Conservation (phyloP, 2,888 invertebrate genomes). For the Pharmacophagus antenor region DNA sequence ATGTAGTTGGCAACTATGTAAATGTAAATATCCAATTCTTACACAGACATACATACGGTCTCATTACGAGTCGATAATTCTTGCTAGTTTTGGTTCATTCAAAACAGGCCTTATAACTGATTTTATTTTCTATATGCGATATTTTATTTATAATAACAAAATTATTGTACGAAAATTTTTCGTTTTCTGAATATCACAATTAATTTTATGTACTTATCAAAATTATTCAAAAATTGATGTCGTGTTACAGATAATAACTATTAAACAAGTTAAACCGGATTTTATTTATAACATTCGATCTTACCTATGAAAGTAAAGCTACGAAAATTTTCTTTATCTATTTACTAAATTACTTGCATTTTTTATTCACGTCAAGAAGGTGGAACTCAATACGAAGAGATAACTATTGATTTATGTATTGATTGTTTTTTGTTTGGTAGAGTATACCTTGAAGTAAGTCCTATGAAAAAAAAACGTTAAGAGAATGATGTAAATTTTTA, state of each 20-base stretch:
- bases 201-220: neutral
- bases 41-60: conserved; percentile 7
- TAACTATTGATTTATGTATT: too few species aligned
- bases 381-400: too few species aligned
- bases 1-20: conserved; percentile 22
- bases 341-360: neutral
- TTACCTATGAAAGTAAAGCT: neutral
- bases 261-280: conserved; percentile 25
- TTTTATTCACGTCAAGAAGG: too few species aligned
- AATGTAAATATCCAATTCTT: conserved; percentile 22
- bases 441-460: too few species aligned
- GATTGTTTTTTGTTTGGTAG: too few species aligned
- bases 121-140: neutral
- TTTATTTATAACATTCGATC: neutral
- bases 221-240: conserved; percentile 9
- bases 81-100: neutral
- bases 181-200: conserved; percentile 5
- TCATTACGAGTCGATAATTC: neutral
- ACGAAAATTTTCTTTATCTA: neutral
- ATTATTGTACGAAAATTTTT: neutral
- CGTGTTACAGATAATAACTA: conserved; percentile 4
- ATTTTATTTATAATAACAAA: neutral
- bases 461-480: too few species aligned
- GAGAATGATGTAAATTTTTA: too few species aligned
- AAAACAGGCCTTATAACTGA: neutral